Evolutionary conservation across 2,113 vertebrate genomes (phyloP).

Genomic region (Dissostichus mawsoni): DNA sequence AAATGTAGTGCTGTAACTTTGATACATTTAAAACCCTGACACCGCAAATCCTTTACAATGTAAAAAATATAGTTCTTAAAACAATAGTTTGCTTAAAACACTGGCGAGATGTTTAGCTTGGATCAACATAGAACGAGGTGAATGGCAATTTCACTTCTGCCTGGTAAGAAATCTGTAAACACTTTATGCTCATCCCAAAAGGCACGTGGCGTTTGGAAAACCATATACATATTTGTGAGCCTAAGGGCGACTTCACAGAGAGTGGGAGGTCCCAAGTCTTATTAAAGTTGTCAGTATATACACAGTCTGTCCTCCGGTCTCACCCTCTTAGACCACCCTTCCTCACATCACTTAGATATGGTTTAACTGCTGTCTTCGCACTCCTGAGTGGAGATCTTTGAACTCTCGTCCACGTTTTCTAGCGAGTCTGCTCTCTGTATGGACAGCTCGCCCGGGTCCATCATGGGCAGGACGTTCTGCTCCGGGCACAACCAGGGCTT

Average conservation of each 20-base stretch:
- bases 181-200: conserved; percentile 54
- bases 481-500: conserved; percentile 87
- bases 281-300: neutral
- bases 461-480: conserved; percentile 81
- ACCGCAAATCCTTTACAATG: neutral
- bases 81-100: conserved; percentile 6
- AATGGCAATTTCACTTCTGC: conserved; percentile 56
- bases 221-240: neutral
- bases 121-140: conserved; percentile 36
- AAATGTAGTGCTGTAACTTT: conserved; percentile 14
- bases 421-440: conserved; percentile 84
- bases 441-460: conserved; percentile 81
- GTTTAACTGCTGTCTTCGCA: conserved; percentile 78
- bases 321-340: conserved; percentile 9
- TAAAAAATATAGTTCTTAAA: neutral
- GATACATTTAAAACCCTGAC: conserved; percentile 24
- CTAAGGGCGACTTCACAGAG: neutral
- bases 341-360: neutral
- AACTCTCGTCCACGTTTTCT: conserved; percentile 85
- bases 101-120: conserved; percentile 36
- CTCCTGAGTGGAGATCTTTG: conserved; percentile 65
- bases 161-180: conserved; percentile 64
- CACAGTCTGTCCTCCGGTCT: conserved; percentile 15
- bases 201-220: conserved; percentile 23
- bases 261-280: conserved; percentile 31